A percentile compares a stretch with the other conserved stretches of the same genome.
Conservation (phyloP, 2,797 vertebrate species). For the Eupleurogrammus muticus region DNA sequence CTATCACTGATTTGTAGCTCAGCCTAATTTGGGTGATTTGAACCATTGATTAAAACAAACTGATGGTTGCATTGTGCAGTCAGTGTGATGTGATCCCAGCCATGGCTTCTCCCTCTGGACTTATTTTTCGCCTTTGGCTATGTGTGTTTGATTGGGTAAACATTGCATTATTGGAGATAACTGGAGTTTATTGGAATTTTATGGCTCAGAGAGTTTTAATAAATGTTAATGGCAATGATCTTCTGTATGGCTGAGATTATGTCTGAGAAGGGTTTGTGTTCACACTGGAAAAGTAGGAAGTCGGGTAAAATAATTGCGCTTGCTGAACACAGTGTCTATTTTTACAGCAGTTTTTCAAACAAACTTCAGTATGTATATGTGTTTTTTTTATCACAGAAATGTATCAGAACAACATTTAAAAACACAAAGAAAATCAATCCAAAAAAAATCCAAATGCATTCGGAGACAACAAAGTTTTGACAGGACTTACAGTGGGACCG, state of each 20-base stretch:
- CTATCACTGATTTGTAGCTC: constrained; percentile 23
- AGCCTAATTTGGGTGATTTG: constrained; percentile 12
- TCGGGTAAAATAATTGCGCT: neutral
- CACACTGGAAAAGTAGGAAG: neutral
- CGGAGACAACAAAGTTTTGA: too few species aligned
- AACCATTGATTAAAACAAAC: constrained; percentile 3
- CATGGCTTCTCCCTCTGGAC: neutral
- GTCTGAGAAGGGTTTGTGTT: neutral
- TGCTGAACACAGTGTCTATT: too few species aligned
- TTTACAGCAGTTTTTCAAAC: too few species aligned
- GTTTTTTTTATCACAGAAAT: neutral
- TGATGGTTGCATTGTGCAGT: constrained; percentile 22
- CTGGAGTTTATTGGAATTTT: constrained; percentile 69
- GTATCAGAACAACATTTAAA: neutral
- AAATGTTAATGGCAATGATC: constrained; percentile 69
- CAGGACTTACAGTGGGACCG: too few species aligned
- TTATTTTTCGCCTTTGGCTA: constrained; percentile 15
- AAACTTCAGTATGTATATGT: neutral
- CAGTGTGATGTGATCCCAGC: neutral
- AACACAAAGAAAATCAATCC: too few species aligned
- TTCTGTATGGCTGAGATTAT: constrained; percentile 6
- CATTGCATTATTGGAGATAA: constrained; percentile 53
- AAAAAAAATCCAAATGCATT: too few species aligned
- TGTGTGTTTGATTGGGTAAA: constrained; percentile 34
- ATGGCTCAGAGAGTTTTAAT: constrained; percentile 67